Percentiles rank a stretch among this genome's conserved stretches.
phyloP scores from a whole-genome alignment of 2,797 vertebrate species.

The Rhinoraja longicauda region DNA sequence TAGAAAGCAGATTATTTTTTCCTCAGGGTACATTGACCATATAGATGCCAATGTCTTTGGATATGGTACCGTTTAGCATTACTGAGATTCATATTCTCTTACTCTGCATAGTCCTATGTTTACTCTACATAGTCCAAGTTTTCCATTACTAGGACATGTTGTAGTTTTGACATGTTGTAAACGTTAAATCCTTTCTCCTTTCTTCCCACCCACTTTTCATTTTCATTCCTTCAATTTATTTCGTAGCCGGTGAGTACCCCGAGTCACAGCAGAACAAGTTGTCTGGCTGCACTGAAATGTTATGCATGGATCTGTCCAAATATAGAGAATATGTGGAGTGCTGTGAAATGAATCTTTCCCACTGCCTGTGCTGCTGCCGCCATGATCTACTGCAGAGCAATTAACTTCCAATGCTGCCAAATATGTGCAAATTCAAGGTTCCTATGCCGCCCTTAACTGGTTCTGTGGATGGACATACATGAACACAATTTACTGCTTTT shows the following conservation, averaged over 20 bases:
- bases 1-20: no score
- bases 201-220: constrained; percentile 3
- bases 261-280: background rate
- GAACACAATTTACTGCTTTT: background rate
- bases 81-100: background rate
- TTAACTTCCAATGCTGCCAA: background rate
- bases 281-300: background rate
- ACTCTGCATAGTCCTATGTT: background rate
- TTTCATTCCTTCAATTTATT: constrained; percentile 18
- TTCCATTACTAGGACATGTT: background rate
- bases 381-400: background rate
- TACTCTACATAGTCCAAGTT: background rate
- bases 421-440: constrained; percentile 16
- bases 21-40: background rate
- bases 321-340: constrained; percentile 13
- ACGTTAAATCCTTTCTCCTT: background rate
- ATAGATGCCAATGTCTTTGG: background rate
- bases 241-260: constrained; percentile 34
- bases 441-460: background rate
- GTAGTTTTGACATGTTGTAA: background rate
- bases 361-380: background rate
- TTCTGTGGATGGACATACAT: background rate
- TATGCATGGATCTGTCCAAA: constrained; percentile 31
- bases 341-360: background rate
- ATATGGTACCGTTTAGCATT: background rate